These are phyloP conservation scores for Drosophila macrospina DNA, from an alignment of 2,888 invertebrate species.

Conservation along the genomic window DNA sequence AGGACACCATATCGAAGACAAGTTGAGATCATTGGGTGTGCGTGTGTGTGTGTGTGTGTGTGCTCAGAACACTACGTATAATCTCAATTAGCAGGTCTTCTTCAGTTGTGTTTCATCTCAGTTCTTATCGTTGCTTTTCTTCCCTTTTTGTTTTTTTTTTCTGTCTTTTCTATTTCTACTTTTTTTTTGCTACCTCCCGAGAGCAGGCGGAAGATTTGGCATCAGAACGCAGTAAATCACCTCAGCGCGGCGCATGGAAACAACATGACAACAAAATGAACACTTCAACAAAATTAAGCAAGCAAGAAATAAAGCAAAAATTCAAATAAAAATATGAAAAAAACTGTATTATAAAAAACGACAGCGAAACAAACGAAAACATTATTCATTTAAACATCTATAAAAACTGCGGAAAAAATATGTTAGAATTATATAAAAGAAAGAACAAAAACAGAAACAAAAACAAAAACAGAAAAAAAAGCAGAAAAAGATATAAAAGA, in stretches of 20 bases:
- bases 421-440: slow-evolving; percentile 47
- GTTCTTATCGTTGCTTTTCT: slow-evolving; percentile 16
- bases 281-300: slow-evolving; percentile 74
- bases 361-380: slow-evolving; percentile 74
- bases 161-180: slow-evolving; percentile 3
- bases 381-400: slow-evolving; percentile 81
- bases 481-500: slow-evolving; percentile 15
- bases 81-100: slow-evolving; percentile 33
- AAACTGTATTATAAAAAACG: slow-evolving; percentile 48
- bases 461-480: slow-evolving; percentile 4
- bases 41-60: not conserved
- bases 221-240: slow-evolving; percentile 76
- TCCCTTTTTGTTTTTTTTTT: not conserved
- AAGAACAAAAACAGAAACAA: slow-evolving; percentile 46
- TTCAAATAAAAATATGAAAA: slow-evolving; percentile 21
- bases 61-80: not conserved
- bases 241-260: slow-evolving; percentile 71
- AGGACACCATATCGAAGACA: not conserved
- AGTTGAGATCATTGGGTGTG: not conserved
- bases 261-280: slow-evolving; percentile 82
- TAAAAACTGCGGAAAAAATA: slow-evolving; percentile 68
- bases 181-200: slow-evolving; percentile 8
- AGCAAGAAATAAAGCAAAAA: slow-evolving; percentile 63
- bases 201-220: slow-evolving; percentile 69
- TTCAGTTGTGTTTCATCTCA: slow-evolving; percentile 21